Evolutionary conservation across 2,888 invertebrate species (phyloP).

Genomic region (Oxytorus armatus): DNA sequence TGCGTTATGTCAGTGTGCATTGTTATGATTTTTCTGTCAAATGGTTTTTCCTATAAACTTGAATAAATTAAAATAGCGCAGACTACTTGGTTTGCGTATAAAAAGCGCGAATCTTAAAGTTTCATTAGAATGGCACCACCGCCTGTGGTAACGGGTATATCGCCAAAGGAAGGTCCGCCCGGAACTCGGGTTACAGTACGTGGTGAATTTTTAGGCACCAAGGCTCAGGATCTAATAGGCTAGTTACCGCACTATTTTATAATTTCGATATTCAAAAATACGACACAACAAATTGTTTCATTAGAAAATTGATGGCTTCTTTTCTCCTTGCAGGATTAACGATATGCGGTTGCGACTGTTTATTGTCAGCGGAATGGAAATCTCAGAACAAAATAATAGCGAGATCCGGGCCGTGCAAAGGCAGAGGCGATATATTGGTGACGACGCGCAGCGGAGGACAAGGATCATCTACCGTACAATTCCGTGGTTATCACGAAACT

Average conservation of each 20-base stretch:
- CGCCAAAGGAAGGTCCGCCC: conserved; percentile 99
- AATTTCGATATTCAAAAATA: too few species aligned
- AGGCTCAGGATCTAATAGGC: conserved; percentile 94
- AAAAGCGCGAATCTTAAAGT: neutral
- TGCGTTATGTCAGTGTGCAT: too few species aligned
- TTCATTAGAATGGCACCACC: conserved; percentile 91
- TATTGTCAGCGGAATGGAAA: conserved; percentile 98
- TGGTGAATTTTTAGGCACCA: conserved; percentile 97
- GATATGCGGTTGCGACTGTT: conserved; percentile 98
- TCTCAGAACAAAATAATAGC: conserved; percentile 98
- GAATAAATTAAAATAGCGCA: too few species aligned
- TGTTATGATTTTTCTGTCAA: too few species aligned
- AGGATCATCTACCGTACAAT: conserved; percentile 95
- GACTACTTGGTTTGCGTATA: neutral
- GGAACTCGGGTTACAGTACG: conserved; percentile 97
- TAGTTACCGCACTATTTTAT: too few species aligned
- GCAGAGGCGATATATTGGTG: conserved; percentile 96
- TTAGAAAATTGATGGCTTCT: too few species aligned
- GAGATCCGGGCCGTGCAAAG: conserved; percentile 96
- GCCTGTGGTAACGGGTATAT: conserved; percentile 97
- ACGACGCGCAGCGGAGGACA: conserved; percentile 94
- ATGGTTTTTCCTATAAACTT: too few species aligned
- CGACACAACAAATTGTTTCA: too few species aligned
- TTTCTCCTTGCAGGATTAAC: conserved; percentile 93
- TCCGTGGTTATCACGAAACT: conserved; percentile 94